Conservation (phyloP, 2,797 vertebrate genomes). For the Knipowitschia caucasica region DNA sequence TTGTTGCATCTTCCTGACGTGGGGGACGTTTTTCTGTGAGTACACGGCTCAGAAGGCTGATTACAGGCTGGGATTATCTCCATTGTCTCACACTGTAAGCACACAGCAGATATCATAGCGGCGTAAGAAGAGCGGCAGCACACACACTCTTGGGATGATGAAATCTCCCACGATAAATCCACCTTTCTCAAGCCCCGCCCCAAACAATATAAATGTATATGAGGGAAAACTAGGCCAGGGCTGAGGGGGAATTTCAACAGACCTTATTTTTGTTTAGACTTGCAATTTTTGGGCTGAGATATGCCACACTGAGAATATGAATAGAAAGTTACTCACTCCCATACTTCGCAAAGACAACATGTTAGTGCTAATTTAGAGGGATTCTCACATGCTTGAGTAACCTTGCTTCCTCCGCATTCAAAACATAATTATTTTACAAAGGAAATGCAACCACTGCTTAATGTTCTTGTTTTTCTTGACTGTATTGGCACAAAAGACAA, state of each 20-base stretch:
- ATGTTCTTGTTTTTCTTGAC: no score
- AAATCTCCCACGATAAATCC: constrained; percentile 68
- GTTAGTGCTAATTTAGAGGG: no score
- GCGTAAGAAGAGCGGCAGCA: constrained; percentile 40
- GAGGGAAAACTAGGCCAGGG: constrained; percentile 71
- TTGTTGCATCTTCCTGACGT: constrained; percentile 51
- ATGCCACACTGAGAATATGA: constrained; percentile 59
- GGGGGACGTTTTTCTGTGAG: constrained; percentile 54
- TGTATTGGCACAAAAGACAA: no score
- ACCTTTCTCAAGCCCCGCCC: constrained; percentile 52
- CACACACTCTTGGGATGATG: constrained; percentile 65
- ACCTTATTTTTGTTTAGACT: constrained; percentile 63
- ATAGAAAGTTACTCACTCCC: constrained; percentile 29
- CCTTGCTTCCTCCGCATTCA: no score
- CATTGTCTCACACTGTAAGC: constrained; percentile 55
- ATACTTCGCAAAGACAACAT: no score
- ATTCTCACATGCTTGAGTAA: no score
- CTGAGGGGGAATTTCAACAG: constrained; percentile 74
- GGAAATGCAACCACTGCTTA: no score
- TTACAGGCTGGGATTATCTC: constrained; percentile 67
- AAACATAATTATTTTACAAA: no score
- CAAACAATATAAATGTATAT: constrained; percentile 84
- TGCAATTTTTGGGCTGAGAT: constrained; percentile 61
- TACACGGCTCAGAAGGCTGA: constrained; percentile 64
- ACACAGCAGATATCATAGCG: constrained; percentile 51